Evolutionary conservation across 2,888 invertebrate species (phyloP).

Genomic region (Morpho deidamia): DNA sequence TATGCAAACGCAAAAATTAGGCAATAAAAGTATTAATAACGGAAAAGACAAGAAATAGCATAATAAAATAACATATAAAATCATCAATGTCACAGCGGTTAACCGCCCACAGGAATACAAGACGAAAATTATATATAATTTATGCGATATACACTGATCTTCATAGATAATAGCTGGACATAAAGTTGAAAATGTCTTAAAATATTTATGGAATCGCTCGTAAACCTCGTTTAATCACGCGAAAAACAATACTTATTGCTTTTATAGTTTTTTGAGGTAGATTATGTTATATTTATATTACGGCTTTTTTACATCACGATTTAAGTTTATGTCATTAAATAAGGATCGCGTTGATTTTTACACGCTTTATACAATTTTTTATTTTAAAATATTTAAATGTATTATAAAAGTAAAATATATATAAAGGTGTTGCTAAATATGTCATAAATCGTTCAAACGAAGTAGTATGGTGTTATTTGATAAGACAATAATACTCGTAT

Average conservation of each 20-base stretch:
- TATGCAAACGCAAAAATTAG: conserved; percentile 7
- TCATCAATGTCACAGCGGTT: conserved; percentile 18
- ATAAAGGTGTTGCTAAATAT: too few relatives aligned
- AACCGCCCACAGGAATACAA: conserved; percentile 18
- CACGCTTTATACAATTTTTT: too few relatives aligned
- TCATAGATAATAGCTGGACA: neutral
- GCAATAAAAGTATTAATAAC: conserved; percentile 11
- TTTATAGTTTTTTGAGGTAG: neutral
- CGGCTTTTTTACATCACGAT: too few relatives aligned
- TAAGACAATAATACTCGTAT: too few relatives aligned
- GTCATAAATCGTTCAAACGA: too few relatives aligned
- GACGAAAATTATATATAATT: conserved; percentile 9
- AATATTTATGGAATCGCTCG: conserved; percentile 1
- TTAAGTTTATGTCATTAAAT: too few relatives aligned
- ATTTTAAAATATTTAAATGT: too few relatives aligned
- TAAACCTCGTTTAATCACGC: neutral
- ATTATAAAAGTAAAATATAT: too few relatives aligned
- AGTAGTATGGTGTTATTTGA: too few relatives aligned
- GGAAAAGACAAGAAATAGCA: conserved; percentile 13
- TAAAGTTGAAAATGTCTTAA: conserved; percentile 3
- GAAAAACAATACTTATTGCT: conserved; percentile 10
- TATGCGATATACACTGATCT: conserved; percentile 7
- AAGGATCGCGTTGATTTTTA: too few relatives aligned
- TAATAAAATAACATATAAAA: conserved; percentile 19
- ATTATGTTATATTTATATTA: neutral